phyloP scores from a whole-genome alignment of 92 coral and sea anemone species.

The Pocillopora meandrina region DNA sequence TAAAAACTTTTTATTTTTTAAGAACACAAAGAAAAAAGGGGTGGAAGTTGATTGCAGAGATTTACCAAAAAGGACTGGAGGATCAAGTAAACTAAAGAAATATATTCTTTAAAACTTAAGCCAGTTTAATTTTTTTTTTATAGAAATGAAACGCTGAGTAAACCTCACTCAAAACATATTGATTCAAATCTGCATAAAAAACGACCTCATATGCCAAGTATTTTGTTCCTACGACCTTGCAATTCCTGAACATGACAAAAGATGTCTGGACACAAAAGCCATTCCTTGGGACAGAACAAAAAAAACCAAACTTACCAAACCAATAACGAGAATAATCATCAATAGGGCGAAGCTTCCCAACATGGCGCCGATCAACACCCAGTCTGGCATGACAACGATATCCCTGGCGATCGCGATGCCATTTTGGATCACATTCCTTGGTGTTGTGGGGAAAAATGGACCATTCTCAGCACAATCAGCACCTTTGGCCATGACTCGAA shows the following conservation, averaged over 20 bases:
- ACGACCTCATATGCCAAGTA: not conserved
- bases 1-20: no score
- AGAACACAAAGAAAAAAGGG: no score
- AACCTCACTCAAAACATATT: no score
- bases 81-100: no score
- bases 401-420: constrained; percentile 88
- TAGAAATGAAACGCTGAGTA: no score
- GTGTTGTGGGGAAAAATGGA: constrained; percentile 97
- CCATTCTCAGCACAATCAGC: constrained; percentile 97
- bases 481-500: constrained; percentile 97
- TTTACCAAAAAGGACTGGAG: no score
- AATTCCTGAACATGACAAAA: not conserved
- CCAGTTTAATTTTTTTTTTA: no score
- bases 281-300: not conserved
- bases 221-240: not conserved
- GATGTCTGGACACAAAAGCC: not conserved
- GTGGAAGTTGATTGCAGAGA: no score
- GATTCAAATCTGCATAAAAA: no score
- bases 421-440: constrained; percentile 87
- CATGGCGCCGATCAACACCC: constrained; percentile 98
- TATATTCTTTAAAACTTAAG: no score
- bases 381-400: constrained; percentile 95
- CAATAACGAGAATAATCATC: constrained; percentile 82
- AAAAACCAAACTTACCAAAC: constrained; percentile 64
- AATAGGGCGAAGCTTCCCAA: constrained; percentile 79